Conservation (phyloP, 1,140 invertebrate genomes). For the Drosophila sechellia region DNA sequence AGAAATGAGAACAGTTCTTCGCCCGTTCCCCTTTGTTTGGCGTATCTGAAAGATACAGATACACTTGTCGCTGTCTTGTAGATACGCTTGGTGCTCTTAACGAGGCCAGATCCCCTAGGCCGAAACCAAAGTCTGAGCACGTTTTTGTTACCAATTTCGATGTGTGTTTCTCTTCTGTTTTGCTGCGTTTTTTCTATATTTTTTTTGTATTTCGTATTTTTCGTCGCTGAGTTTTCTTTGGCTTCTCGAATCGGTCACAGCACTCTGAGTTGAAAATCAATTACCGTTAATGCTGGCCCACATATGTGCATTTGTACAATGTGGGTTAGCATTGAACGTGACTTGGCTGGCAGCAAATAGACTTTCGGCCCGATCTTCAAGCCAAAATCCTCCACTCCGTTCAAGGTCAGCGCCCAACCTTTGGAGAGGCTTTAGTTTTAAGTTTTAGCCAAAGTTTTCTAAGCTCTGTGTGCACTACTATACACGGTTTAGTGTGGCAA, state of each 20-base stretch:
- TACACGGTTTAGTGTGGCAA: slow-evolving; percentile 12
- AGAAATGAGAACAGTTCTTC: slow-evolving; percentile 53
- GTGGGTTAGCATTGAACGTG: slow-evolving; percentile 70
- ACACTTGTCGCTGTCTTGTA: slow-evolving; percentile 14
- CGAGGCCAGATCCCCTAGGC: slow-evolving; percentile 53
- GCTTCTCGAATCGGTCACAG: slow-evolving; percentile 34
- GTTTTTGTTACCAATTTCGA: slow-evolving; percentile 72
- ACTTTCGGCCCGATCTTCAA: slow-evolving; percentile 25
- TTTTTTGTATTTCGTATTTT: neutral
- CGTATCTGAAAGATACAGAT: slow-evolving; percentile 20
- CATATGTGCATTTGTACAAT: slow-evolving; percentile 10
- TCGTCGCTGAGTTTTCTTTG: slow-evolving; percentile 22
- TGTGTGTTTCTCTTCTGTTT: slow-evolving; percentile 26
- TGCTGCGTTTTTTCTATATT: neutral
- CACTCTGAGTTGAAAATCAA: slow-evolving; percentile 64
- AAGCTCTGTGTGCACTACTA: slow-evolving; percentile 7
- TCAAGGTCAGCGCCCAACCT: slow-evolving; percentile 63
- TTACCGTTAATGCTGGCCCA: slow-evolving; percentile 67
- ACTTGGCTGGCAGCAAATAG: slow-evolving; percentile 55
- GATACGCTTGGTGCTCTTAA: slow-evolving; percentile 29
- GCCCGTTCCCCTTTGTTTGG: slow-evolving; percentile 10
- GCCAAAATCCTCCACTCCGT: slow-evolving; percentile 5
- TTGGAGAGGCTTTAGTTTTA: slow-evolving; percentile 11
- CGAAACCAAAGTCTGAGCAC: slow-evolving; percentile 56
- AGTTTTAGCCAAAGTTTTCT: neutral